Evolutionary conservation across 2,797 vertebrate genomes (phyloP).

Genomic region (Rhinella marina): DNA sequence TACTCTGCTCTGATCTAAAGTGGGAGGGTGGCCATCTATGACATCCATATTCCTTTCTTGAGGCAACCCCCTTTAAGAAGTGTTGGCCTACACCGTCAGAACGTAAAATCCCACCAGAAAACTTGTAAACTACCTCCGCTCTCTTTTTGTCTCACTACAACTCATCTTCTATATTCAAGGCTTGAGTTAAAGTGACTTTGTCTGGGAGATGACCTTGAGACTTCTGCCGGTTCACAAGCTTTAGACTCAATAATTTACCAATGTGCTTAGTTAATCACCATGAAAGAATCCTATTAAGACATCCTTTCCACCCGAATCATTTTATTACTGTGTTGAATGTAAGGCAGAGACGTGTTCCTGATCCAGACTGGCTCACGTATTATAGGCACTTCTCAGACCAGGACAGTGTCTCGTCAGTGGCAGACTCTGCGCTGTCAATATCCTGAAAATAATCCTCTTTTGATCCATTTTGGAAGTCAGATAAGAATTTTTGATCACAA

Average conservation of each 20-base stretch:
- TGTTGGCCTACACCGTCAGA: neutral
- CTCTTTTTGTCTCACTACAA: neutral
- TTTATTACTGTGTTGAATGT: slow-evolving; percentile 36
- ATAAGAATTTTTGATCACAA: neutral
- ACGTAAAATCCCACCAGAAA: neutral
- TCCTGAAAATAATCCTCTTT: neutral
- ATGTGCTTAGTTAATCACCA: slow-evolving; percentile 44
- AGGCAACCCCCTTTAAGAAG: neutral
- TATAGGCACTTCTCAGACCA: neutral
- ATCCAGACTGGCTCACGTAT: neutral
- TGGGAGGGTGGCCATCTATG: neutral
- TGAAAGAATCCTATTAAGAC: slow-evolving; percentile 49
- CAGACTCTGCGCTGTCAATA: neutral
- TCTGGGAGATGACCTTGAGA: slow-evolving; percentile 24
- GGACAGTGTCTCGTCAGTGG: neutral
- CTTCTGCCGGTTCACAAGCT: slow-evolving; percentile 30
- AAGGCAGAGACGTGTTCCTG: slow-evolving; percentile 18
- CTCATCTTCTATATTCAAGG: neutral
- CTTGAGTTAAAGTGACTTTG: neutral
- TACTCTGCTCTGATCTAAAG: no score
- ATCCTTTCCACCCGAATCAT: slow-evolving; percentile 41
- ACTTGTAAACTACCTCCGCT: neutral
- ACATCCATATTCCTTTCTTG: neutral
- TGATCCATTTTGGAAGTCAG: neutral
- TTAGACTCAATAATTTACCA: slow-evolving; percentile 39